These are phyloP conservation scores for Chloroclysta siterata DNA, from an alignment of 2,888 invertebrate species.

Conservation along the genomic window DNA sequence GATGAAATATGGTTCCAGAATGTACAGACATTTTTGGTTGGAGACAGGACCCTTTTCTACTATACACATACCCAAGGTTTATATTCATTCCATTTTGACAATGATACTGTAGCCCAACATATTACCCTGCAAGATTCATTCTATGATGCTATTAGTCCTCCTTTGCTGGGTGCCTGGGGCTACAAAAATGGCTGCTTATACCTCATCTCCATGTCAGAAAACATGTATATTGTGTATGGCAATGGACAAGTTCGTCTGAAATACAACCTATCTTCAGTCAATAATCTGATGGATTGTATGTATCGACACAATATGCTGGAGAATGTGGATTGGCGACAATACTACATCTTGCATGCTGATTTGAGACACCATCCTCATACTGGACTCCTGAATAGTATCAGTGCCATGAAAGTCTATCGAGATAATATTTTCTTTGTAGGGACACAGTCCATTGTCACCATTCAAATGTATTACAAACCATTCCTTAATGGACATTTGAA, in stretches of 20 bases:
- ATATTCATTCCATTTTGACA: conserved; percentile 15
- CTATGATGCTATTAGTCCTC: background rate
- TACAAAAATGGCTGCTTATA: conserved; percentile 8
- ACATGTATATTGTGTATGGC: conserved; percentile 8
- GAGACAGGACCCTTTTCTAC: conserved; percentile 14
- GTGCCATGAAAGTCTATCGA: conserved; percentile 61
- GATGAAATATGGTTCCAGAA: conserved; percentile 6
- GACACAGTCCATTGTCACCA: conserved; percentile 59
- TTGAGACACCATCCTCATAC: conserved; percentile 56
- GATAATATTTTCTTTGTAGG: conserved; percentile 65
- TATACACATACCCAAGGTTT: background rate
- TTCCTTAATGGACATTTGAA: conserved; percentile 59
- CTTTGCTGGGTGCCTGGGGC: conserved; percentile 11
- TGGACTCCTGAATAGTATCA: conserved; percentile 60
- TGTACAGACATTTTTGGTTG: conserved; percentile 19
- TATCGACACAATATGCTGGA: conserved; percentile 61
- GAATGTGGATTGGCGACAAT: conserved; percentile 64
- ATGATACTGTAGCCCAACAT: background rate
- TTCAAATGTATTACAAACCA: conserved; percentile 67
- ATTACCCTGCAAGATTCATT: conserved; percentile 2
- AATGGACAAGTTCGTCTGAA: background rate
- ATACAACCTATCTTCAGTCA: background rate
- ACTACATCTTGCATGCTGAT: conserved; percentile 63
- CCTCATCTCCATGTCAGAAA: conserved; percentile 17
- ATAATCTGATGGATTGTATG: conserved; percentile 29